Evolutionary conservation across 2,797 vertebrate species (phyloP), one percentile per base, ranked within the genome.

Genomic region (Karalla daura): DNA sequence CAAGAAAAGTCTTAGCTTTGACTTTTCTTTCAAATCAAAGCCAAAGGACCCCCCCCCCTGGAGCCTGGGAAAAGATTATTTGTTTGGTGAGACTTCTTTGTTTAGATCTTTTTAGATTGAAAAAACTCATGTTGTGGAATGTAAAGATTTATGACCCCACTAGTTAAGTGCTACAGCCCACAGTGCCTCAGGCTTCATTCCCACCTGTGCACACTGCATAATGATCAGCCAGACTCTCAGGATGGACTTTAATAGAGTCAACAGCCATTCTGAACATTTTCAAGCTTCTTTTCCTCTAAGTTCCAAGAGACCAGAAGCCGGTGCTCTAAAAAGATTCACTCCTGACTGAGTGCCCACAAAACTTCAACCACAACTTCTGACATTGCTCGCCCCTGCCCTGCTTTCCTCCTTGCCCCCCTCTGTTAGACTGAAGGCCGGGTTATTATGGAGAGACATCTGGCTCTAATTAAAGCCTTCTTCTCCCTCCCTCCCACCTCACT

Each of bases 371-470:
- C 39, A 51, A 9, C 59, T 23, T 46, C 20, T 30, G 32, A 44
- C 56, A 28, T 27, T 11, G 7, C 15, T 66, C 40, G 23, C 5
- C 17, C 27, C 41, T 32, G 46, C 17, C 32, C 46, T 14, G 28
- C 2, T 54, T 63, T 78, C 49, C 54, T 61, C n/a, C 54, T 61
- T 78, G n/a, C n/a, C 40, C 71, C 49, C 33, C 25, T 64, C 55
- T 40, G 17, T 65, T 63, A 7, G 18, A 71, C 15, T 52, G 30
- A 78, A 65, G 70, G 45, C 74, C 60, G 37, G 37, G 47, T 69
- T 85, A 80, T 72, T 85, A 74, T 67, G 2, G 53, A 60, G 58
- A 53, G 81, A 88, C 93, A 94, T 93, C 93, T 94, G 92, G 80
- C 55, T 88, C 20, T 81, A 84, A 91, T 93, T 90, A 92, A 76